phyloP scores from a whole-genome alignment of 2,888 invertebrate species.

The Lycia hirtaria region DNA sequence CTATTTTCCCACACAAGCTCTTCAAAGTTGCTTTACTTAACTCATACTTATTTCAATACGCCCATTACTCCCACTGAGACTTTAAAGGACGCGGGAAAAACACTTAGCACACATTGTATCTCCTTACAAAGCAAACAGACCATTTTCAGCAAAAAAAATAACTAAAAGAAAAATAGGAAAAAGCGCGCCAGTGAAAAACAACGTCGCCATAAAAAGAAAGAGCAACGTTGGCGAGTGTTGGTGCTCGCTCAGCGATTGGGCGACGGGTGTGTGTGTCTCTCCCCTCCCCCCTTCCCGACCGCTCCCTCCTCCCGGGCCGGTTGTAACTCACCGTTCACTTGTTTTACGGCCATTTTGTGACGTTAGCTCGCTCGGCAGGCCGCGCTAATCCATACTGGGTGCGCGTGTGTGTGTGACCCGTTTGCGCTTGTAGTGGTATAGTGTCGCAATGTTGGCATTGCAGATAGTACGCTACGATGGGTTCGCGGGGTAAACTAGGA shows the following conservation, averaged over 20 bases:
- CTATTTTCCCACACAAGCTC: slow-evolving; percentile 26
- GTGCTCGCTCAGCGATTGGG: slow-evolving; percentile 81
- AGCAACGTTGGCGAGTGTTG: slow-evolving; percentile 80
- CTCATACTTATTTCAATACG: slow-evolving; percentile 43
- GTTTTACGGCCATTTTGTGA: slow-evolving; percentile 85
- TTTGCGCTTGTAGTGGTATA: slow-evolving; percentile 50
- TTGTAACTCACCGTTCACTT: slow-evolving; percentile 85
- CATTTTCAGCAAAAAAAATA: slow-evolving; percentile 75
- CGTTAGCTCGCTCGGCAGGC: slow-evolving; percentile 80
- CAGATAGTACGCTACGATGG: slow-evolving; percentile 39
- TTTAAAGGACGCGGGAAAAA: slow-evolving; percentile 57
- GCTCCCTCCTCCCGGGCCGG: slow-evolving; percentile 62
- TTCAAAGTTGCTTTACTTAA: slow-evolving; percentile 29
- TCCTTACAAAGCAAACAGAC: slow-evolving; percentile 80
- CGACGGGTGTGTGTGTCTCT: slow-evolving; percentile 52
- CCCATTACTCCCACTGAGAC: slow-evolving; percentile 46
- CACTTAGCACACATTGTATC: slow-evolving; percentile 77
- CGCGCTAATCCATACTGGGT: slow-evolving; percentile 74
- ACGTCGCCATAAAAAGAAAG: slow-evolving; percentile 83
- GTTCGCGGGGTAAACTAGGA: slow-evolving; percentile 23
- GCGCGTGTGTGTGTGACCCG: slow-evolving; percentile 68
- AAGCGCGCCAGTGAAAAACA: slow-evolving; percentile 82
- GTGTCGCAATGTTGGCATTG: slow-evolving; percentile 40
- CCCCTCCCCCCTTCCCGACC: slow-evolving; percentile 54
- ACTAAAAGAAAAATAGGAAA: slow-evolving; percentile 72